Base-by-base conservation (phyloP, 2,113 vertebrate species). In the Micronycteris hirsuta region DNA sequence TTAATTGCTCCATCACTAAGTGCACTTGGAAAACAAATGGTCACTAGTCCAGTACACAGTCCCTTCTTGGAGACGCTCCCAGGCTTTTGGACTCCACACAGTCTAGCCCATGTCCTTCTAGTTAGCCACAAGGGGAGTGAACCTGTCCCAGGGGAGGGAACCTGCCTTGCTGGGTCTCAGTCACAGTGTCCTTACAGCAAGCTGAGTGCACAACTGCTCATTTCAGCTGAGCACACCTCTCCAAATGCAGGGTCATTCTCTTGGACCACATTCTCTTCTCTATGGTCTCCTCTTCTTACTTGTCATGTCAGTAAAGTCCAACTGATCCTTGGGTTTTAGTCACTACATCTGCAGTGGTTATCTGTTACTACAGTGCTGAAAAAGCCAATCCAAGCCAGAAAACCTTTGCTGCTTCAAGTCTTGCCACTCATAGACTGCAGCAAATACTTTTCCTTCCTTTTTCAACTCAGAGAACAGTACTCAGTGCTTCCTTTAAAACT, bases 351-450 rank as follows among this genome's bases (percentile, higher is more conserved):
- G 81, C n/a, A 86, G 33, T 41, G 71, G 28, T 89, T 91, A 71
- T 56, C 84, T 96, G 71, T n/a, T 93, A 77, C 28, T 58, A 67
- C 0, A 87, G 16, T 26, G 95, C 54, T 78, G 77, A 96, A 76
- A 82, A 93, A 70, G 24, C 8, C 7, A 91, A 86, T 76, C 71
- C 7, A 52, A 88, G 85, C 76, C 10, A 95, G 54, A 73, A 47
- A n/a, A 71, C 58, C 15, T 63, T 33, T 86, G 84, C 61, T 93
- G 54, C 31, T 86, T 80, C 16, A 89, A 93, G 63, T 95, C 16
- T 74, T 89, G 65, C 41, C 58, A 94, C 17, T 73, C 94, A 89
- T 2, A 94, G 74, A 17, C 47, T 71, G 19, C 78, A 92, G 52
- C 26, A 76, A 86, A 78, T 73, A 63, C 52, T 76, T 61, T 67